Conservation (phyloP, 1,140 invertebrate genomes). For the Olivierus martensii region DNA sequence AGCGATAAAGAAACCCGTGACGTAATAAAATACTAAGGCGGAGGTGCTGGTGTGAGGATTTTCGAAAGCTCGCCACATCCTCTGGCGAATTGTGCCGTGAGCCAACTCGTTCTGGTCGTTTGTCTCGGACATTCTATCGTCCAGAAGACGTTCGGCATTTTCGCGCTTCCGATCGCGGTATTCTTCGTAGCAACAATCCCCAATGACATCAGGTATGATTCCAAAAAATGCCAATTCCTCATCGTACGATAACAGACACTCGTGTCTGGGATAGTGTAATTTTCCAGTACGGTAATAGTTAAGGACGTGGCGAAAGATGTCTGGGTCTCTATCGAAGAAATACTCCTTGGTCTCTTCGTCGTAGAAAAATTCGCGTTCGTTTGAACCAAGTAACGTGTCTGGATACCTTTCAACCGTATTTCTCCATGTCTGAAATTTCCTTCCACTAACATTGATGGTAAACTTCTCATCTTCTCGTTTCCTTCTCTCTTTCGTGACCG, state of each 20-base stretch:
- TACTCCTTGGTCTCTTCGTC: slow-evolving; percentile 97
- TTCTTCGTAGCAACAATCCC: slow-evolving; percentile 98
- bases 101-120: slow-evolving; percentile 55
- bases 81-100: slow-evolving; percentile 70
- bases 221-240: slow-evolving; percentile 99
- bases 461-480: slow-evolving; percentile 72
- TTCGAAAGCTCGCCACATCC: slow-evolving; percentile 99
- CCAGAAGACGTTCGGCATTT: slow-evolving; percentile 93
- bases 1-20: slow-evolving; percentile 99
- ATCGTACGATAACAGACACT: slow-evolving; percentile 97
- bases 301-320: slow-evolving; percentile 96
- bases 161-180: slow-evolving; percentile 96
- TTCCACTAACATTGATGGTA: slow-evolving; percentile 63
- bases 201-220: slow-evolving; percentile 94
- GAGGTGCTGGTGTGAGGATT: slow-evolving; percentile 97
- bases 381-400: slow-evolving; percentile 94
- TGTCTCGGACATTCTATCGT: slow-evolving; percentile 90
- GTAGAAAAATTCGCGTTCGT: slow-evolving; percentile 98
- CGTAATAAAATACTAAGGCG: slow-evolving; percentile 98
- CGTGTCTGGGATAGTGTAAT: slow-evolving; percentile 97
- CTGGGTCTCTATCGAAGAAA: slow-evolving; percentile 99
- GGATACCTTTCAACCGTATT: slow-evolving; percentile 99
- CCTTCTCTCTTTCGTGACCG: slow-evolving; percentile 61
- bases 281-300: slow-evolving; percentile 99
- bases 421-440: slow-evolving; percentile 97